Percentiles rank a stretch among this genome's conserved stretches.
phyloP scores from a whole-genome alignment of 1,140 invertebrate genomes.

The Drosophila mauritiana region DNA sequence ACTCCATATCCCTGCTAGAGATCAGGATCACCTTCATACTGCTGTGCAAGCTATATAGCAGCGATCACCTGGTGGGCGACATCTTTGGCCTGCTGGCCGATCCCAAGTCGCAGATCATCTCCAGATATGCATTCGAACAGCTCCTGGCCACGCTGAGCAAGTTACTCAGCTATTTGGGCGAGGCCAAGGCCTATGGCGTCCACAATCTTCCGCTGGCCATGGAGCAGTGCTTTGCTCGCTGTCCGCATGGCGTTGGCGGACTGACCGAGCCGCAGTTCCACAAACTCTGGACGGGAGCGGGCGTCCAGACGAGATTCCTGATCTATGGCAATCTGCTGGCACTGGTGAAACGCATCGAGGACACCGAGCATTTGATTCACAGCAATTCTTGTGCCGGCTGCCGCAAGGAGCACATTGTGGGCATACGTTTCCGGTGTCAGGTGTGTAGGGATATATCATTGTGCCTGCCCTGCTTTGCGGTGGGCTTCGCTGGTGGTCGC shows the following conservation, averaged over 20 bases:
- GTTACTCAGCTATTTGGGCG: constrained; percentile 72
- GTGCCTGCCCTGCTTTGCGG: constrained; percentile 77
- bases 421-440: constrained; percentile 80
- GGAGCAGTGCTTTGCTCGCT: constrained; percentile 73
- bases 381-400: constrained; percentile 72
- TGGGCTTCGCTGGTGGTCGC: constrained; percentile 52
- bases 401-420: constrained; percentile 66
- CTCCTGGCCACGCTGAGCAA: constrained; percentile 69
- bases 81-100: constrained; percentile 69
- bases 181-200: constrained; percentile 69
- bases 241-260: constrained; percentile 64
- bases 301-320: constrained; percentile 70
- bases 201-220: constrained; percentile 69
- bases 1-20: constrained; percentile 77
- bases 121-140: constrained; percentile 73
- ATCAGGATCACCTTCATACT: constrained; percentile 77
- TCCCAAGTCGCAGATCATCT: constrained; percentile 61
- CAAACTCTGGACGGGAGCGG: constrained; percentile 65
- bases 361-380: constrained; percentile 77
- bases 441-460: constrained; percentile 74
- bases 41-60: constrained; percentile 74
- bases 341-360: constrained; percentile 78
- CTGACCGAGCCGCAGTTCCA: constrained; percentile 72
- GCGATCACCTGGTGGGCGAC: constrained; percentile 62
- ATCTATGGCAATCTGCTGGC: constrained; percentile 78